Evolutionary conservation across 1,140 invertebrate species (phyloP).

Genomic region (Hormaphis cornu): DNA sequence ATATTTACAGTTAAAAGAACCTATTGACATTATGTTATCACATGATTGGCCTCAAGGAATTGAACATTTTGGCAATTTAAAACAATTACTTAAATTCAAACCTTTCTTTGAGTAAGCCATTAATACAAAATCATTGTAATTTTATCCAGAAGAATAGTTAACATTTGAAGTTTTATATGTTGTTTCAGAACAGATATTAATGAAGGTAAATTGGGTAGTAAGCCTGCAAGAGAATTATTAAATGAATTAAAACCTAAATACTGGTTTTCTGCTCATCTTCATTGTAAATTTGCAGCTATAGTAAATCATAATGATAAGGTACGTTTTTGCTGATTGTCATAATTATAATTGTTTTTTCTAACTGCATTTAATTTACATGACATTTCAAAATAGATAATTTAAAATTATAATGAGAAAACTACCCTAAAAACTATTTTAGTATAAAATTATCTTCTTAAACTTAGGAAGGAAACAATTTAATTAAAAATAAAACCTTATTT

Average conservation of each 20-base stretch:
- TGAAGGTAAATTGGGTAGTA: slow-evolving; percentile 69
- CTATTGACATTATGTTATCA: slow-evolving; percentile 82
- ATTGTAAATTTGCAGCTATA: slow-evolving; percentile 88
- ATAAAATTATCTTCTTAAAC: too few species aligned
- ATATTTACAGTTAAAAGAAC: slow-evolving; percentile 53
- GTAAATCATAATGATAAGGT: slow-evolving; percentile 54
- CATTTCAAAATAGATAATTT: too few species aligned
- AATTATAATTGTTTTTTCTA: too few species aligned
- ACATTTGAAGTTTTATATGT: not conserved
- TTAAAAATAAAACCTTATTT: too few species aligned
- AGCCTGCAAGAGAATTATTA: slow-evolving; percentile 70
- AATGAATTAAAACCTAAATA: slow-evolving; percentile 68
- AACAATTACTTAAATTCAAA: slow-evolving; percentile 69
- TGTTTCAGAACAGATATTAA: slow-evolving; percentile 68
- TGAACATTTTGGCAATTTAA: slow-evolving; percentile 72
- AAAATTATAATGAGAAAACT: too few species aligned
- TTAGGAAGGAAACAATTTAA: too few species aligned
- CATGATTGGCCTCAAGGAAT: slow-evolving; percentile 95
- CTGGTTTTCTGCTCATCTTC: slow-evolving; percentile 97
- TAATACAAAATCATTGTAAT: not conserved
- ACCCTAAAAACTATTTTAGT: too few species aligned
- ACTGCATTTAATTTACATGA: slow-evolving; percentile 25
- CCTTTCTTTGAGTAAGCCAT: slow-evolving; percentile 63
- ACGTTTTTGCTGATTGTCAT: too few species aligned
- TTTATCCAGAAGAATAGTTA: slow-evolving; percentile 27